Evolutionary conservation across 2,797 vertebrate species (phyloP).

Genomic region (Telmatherina bonti): DNA sequence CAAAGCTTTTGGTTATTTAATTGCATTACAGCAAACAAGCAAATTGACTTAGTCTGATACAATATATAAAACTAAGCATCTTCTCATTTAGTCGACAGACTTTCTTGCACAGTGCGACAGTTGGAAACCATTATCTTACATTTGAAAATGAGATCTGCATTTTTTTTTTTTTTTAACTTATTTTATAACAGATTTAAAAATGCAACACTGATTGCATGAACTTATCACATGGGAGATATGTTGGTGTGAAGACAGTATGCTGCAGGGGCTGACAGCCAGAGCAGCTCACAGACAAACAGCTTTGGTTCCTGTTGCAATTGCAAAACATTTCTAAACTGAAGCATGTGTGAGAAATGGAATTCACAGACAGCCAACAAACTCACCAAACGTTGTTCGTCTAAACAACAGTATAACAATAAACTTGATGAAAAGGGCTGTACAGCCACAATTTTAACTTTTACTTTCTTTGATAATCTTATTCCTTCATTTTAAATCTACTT

Average conservation of each 20-base stretch:
- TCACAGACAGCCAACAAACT: background rate
- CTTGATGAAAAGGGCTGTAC: too few relatives aligned
- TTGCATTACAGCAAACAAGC: background rate
- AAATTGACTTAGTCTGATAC: too few relatives aligned
- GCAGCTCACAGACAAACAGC: background rate
- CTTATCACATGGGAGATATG: constrained; percentile 21
- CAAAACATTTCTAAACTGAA: constrained; percentile 30
- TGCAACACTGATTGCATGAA: constrained; percentile 11
- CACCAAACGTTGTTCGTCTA: background rate
- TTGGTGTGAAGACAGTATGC: background rate
- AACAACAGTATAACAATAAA: background rate
- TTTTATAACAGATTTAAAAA: background rate
- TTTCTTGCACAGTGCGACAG: background rate
- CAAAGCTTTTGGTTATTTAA: background rate
- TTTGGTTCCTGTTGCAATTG: constrained; percentile 10
- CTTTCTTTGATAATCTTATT: constrained; percentile 9
- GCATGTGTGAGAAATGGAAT: constrained; percentile 1
- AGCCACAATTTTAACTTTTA: background rate
- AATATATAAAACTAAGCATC: background rate
- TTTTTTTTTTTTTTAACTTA: background rate
- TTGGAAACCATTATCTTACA: background rate
- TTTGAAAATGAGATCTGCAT: background rate
- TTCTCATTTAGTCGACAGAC: background rate
- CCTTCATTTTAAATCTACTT: background rate
- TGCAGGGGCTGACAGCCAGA: constrained; percentile 1